Conservation (phyloP, 2,797 vertebrate genomes). For the Leptodactylus fallax region DNA sequence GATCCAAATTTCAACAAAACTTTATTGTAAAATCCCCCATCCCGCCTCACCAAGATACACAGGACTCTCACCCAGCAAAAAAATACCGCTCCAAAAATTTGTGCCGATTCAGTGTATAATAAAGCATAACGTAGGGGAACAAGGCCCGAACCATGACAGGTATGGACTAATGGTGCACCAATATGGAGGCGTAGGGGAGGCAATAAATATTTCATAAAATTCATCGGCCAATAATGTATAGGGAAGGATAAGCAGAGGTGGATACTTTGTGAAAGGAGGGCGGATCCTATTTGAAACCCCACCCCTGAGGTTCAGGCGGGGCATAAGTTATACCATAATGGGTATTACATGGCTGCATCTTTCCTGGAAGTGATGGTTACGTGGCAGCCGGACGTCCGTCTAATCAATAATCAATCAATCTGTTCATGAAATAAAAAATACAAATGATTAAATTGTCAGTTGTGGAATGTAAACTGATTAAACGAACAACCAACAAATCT, state of each 20-base stretch:
- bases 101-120: neutral
- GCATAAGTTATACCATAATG: neutral
- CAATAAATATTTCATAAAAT: neutral
- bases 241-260: neutral
- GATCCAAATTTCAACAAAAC: too few species aligned
- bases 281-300: neutral
- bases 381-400: constrained; percentile 75
- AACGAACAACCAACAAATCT: constrained; percentile 77
- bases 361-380: constrained; percentile 15
- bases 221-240: neutral
- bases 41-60: neutral
- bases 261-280: neutral
- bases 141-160: too few species aligned
- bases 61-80: neutral
- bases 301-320: constrained; percentile 10
- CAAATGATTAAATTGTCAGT: constrained; percentile 80
- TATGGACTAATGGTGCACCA: neutral
- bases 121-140: too few species aligned
- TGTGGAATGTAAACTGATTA: constrained; percentile 86
- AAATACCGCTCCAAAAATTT: neutral
- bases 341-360: constrained; percentile 49
- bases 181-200: neutral
- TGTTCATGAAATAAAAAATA: constrained; percentile 79
- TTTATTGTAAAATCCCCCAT: too few species aligned
- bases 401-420: constrained; percentile 80